Base-by-base conservation (phyloP, 2,113 vertebrate genomes). In the Genyomyrus donnyi region DNA sequence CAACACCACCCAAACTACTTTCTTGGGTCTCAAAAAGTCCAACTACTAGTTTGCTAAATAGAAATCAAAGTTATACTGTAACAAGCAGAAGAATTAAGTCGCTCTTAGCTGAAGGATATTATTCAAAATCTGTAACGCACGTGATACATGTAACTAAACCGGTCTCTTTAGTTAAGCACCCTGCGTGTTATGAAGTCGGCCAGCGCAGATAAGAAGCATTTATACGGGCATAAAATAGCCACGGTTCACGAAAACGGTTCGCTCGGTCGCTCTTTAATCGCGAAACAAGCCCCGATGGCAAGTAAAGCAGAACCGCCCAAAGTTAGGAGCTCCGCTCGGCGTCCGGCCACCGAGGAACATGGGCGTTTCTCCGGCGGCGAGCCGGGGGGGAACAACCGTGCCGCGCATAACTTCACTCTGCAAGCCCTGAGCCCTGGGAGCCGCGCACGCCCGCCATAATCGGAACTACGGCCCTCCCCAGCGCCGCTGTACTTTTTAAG, bases 361-460 rank as follows among this genome's bases (percentile, higher is more conserved):
- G 94, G 95, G 94, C 94, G 95, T 96, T 95, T 95, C 94, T 95
- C 90, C 89, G 90, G 77, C 24, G 50, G 21, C 88, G 89, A 91
- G 93, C 91, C 77, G 62, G 48, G 83, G 52, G 91, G 88, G 87
- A 88, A 87, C 89, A 58, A 56, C 56, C 88, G 11, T 42, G 56
- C 53, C 45, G 50, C 52, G 85, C 90, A 89, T 62, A 89, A 91
- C 88, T 56, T 87, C 88, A 90, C 70, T 86, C 90, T 90, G 89
- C 66, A 90, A 27, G n/a, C 62, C 46, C 58, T 21, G 24, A 62
- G 35, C 24, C 1, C 17, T 7, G 70, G 70, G 0, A 49, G 17
- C 74, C 11, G 62, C n/a, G 62, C 62, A 70, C 62, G 62, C 62
- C 62, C 62, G 62, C 62, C 56, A n/a, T 62, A 62, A 62, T 62